Evolutionary conservation across 2,113 vertebrate species (phyloP).

Genomic region (Shinisaurus crocodilurus): DNA sequence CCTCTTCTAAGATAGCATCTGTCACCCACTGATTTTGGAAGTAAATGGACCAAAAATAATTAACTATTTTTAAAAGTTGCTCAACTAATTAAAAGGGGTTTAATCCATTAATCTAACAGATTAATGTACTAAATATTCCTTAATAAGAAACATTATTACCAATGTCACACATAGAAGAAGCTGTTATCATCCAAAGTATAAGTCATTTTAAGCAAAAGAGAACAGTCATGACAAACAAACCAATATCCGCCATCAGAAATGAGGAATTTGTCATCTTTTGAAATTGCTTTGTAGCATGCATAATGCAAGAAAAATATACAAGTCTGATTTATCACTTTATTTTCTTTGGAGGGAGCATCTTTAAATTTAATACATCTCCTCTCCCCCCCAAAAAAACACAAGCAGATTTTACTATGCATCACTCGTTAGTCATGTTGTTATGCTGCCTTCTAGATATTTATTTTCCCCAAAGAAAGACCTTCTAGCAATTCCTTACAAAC

Average conservation of each 20-base stretch:
- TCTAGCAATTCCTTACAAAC: neutral
- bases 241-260: neutral
- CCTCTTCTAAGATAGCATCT: neutral
- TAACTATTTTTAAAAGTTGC: neutral
- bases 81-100: neutral
- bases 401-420: neutral
- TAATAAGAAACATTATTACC: neutral
- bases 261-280: neutral
- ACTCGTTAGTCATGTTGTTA: neutral
- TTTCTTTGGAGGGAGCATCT: neutral
- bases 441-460: neutral
- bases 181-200: neutral
- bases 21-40: neutral
- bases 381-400: neutral
- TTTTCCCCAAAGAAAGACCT: neutral
- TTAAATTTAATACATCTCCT: neutral
- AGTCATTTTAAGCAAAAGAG: neutral
- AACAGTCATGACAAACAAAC: neutral
- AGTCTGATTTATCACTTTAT: conserved; percentile 26
- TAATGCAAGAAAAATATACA: neutral
- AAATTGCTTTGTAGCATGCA: neutral
- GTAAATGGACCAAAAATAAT: neutral
- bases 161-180: neutral
- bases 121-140: neutral
- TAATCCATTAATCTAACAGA: neutral